phyloP scores from a whole-genome alignment of 1,140 invertebrate species.

The Aphelinus certus region DNA sequence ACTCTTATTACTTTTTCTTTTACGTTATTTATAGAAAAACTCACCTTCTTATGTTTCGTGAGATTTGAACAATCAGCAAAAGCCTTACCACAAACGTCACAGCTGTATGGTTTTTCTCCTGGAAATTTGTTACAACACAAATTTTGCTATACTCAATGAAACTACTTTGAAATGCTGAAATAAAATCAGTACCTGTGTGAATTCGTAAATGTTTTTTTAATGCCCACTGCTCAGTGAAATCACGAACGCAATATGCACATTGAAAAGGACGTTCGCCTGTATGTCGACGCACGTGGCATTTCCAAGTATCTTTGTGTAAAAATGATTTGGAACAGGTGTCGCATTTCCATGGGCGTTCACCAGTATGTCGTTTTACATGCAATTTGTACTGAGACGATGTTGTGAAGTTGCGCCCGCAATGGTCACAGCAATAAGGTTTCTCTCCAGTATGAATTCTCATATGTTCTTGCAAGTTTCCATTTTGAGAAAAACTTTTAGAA shows the following conservation, averaged over 20 bases:
- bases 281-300: conserved; percentile 72
- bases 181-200: conserved; percentile 68
- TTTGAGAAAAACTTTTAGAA: conserved; percentile 71
- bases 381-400: conserved; percentile 75
- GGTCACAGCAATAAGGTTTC: conserved; percentile 72
- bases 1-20: conserved; percentile 49
- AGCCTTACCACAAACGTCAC: conserved; percentile 77
- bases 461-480: conserved; percentile 71
- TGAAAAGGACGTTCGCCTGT: conserved; percentile 72
- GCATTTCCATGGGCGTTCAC: conserved; percentile 72
- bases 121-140: conserved; percentile 23
- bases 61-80: conserved; percentile 78
- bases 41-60: conserved; percentile 73
- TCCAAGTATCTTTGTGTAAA: conserved; percentile 74
- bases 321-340: conserved; percentile 72
- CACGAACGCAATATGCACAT: conserved; percentile 70
- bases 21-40: conserved; percentile 49
- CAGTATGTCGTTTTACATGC: conserved; percentile 72
- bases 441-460: conserved; percentile 72
- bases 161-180: not conserved
- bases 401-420: conserved; percentile 77
- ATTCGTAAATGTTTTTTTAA: conserved; percentile 74
- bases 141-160: not conserved
- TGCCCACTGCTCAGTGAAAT: conserved; percentile 75
- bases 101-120: conserved; percentile 83